Base-by-base conservation (phyloP, 2,113 vertebrate genomes). In the Rhagologus leucostigma region DNA sequence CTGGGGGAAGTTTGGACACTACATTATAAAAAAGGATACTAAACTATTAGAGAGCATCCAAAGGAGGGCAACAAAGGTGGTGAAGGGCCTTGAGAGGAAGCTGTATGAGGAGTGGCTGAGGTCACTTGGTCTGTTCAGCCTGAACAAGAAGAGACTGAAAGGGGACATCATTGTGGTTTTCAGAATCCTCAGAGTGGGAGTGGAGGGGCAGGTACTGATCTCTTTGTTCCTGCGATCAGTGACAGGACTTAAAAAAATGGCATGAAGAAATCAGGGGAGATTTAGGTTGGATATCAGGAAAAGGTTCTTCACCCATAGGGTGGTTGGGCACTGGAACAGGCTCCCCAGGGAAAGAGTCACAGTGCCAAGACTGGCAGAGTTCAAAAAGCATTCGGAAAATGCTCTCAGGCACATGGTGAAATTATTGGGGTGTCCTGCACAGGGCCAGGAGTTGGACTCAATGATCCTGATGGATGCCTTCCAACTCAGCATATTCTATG, bases 41-140 rank as follows among this genome's bases (percentile, higher is more conserved):
- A 68, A 50, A 21, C 4, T 59, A 3, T 44, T 27, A 44, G 11
- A 1, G 2, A 53, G 11, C 26, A 22, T 24, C 13, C 16, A 65
- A 84, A 64, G 23, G n/a, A 64, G 30, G 9, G 21, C 14, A 35
- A 11, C 26, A 16, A 70, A 41, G 44, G 21, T 44, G 33, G 9
- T 37, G 33, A 68, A 77, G 27, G 9, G 14, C 39, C 27, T 68
- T 32, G 33, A 60, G 53, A 37, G 9, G 53, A 77, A 60, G 37
- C 6, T 7, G 2, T 23, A 21, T n/a, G 22, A 33, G 22, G 18
- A 68, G 22, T 0, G 0, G 6, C 22, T 62, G 55, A 69, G 10
- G 10, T 19, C 18, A 11, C 29, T 62, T 26, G 6, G 8, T 62
- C 12, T 69, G 29, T 46, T 53, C 46, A 69, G 8, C 6, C 37